Percentiles rank a stretch among this genome's conserved stretches.
phyloP scores from a whole-genome alignment of 2,113 vertebrate species.

The Balaenoptera acutorostrata region DNA sequence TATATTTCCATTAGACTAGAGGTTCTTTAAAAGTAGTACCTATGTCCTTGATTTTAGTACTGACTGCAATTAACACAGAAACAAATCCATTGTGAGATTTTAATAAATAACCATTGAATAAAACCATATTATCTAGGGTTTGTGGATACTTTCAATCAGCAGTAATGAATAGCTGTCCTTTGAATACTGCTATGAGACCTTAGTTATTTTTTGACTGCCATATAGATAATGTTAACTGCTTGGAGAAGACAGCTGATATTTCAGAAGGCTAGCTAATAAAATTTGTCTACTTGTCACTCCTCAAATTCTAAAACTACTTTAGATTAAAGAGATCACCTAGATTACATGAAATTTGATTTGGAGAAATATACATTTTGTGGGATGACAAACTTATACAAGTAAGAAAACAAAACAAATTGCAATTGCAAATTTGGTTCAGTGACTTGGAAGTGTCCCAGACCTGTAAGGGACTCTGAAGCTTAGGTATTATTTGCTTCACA shows the following conservation, averaged over 20 bases:
- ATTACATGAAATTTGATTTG: background rate
- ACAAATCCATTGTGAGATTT: background rate
- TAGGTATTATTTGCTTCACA: background rate
- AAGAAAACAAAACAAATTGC: background rate
- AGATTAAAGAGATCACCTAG: background rate
- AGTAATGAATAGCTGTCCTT: background rate
- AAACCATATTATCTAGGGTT: background rate
- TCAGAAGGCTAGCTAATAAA: background rate
- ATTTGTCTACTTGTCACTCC: background rate
- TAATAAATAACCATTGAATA: background rate
- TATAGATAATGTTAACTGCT: background rate
- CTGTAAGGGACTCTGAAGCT: background rate
- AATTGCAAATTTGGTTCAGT: background rate
- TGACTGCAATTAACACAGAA: background rate
- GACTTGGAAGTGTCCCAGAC: fast-evolving
- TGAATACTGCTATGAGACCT: background rate
- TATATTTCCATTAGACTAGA: background rate
- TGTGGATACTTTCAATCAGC: background rate
- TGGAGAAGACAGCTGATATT: background rate
- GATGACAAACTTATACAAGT: background rate
- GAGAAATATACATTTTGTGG: background rate
- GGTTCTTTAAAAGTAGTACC: background rate
- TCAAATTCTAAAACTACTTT: background rate
- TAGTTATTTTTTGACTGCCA: background rate
- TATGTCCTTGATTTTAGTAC: background rate